phyloP scores from a whole-genome alignment of 2,888 invertebrate species.

The Sinopyrophorus schimmeli region DNA sequence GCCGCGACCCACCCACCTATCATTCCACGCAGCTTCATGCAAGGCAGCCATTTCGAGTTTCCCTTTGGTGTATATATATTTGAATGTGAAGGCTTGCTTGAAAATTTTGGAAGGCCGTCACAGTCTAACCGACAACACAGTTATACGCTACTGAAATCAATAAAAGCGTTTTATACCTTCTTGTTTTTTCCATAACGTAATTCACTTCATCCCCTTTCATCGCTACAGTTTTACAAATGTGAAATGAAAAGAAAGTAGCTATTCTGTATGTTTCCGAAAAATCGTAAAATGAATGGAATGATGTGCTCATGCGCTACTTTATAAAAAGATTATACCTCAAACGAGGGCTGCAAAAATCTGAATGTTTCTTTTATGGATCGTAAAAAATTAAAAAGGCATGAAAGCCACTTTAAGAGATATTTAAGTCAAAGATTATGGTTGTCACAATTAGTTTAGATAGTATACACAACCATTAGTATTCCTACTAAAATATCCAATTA shows the following conservation, averaged over 20 bases:
- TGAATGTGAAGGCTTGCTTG: constrained; percentile 42
- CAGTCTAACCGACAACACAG: constrained; percentile 57
- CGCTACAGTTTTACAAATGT: constrained; percentile 37
- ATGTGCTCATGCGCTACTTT: constrained; percentile 52
- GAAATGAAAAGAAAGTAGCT: constrained; percentile 45
- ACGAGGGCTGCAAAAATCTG: constrained; percentile 37
- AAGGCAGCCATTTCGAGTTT: constrained; percentile 49
- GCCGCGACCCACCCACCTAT: constrained; percentile 37
- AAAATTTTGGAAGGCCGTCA: constrained; percentile 34
- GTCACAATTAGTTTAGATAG: constrained; percentile 38
- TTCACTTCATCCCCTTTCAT: constrained; percentile 30
- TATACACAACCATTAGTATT: constrained; percentile 10
- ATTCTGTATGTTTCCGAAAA: constrained; percentile 43
- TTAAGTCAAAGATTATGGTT: constrained; percentile 40
- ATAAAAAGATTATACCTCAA: constrained; percentile 40
- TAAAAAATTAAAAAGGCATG: constrained; percentile 43
- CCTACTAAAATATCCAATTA: constrained; percentile 5
- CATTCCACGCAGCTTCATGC: constrained; percentile 42
- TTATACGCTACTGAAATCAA: constrained; percentile 73
- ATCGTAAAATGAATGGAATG: constrained; percentile 44
- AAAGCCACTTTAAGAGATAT: constrained; percentile 37
- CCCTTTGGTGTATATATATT: constrained; percentile 41
- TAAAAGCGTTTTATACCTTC: constrained; percentile 59
- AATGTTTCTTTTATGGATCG: constrained; percentile 42
- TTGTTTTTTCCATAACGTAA: constrained; percentile 39